A percentile compares a stretch with the other conserved stretches of the same genome.
These are phyloP conservation scores for Notiomystis cincta DNA, from an alignment of 2,113 vertebrate species.

Conservation along the genomic window DNA sequence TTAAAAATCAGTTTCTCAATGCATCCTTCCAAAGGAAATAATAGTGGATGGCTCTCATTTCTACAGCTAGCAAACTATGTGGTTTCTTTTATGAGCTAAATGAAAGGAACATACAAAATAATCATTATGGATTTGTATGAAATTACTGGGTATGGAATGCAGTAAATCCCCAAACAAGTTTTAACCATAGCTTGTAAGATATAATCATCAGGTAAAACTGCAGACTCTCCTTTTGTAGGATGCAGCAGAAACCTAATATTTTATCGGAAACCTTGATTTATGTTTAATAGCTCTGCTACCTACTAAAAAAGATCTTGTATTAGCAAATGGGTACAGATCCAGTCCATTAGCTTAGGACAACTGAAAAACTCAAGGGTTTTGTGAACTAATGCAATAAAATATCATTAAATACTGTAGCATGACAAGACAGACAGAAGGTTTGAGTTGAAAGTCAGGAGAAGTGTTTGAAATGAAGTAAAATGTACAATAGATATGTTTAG, in stretches of 20 bases:
- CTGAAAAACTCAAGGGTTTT: slow-evolving; percentile 71
- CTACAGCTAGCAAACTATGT: neutral
- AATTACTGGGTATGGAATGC: slow-evolving; percentile 50
- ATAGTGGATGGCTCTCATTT: neutral
- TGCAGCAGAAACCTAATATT: slow-evolving; percentile 59
- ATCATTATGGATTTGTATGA: slow-evolving; percentile 57
- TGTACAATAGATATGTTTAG: slow-evolving; percentile 63
- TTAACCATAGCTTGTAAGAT: neutral
- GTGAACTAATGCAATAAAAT: slow-evolving; percentile 77
- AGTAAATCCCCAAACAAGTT: slow-evolving; percentile 56
- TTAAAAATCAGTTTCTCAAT: neutral
- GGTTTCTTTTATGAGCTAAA: slow-evolving; percentile 63
- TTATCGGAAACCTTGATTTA: slow-evolving; percentile 65
- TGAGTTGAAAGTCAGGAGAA: slow-evolving; percentile 72
- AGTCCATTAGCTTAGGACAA: slow-evolving; percentile 75
- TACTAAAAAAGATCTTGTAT: slow-evolving; percentile 71
- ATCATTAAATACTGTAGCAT: slow-evolving; percentile 74
- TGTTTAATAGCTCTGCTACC: slow-evolving; percentile 63
- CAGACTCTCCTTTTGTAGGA: slow-evolving; percentile 4
- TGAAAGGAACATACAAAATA: slow-evolving; percentile 56
- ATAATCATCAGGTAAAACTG: neutral
- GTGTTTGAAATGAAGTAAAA: slow-evolving; percentile 77
- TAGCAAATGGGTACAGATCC: slow-evolving; percentile 76
- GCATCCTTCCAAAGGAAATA: neutral
- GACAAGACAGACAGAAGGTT: slow-evolving; percentile 75